Percentiles rank a stretch among this genome's conserved stretches.
Evolutionary conservation across 2,797 vertebrate genomes (phyloP).

Genomic region (Rhodeus uyekii): DNA sequence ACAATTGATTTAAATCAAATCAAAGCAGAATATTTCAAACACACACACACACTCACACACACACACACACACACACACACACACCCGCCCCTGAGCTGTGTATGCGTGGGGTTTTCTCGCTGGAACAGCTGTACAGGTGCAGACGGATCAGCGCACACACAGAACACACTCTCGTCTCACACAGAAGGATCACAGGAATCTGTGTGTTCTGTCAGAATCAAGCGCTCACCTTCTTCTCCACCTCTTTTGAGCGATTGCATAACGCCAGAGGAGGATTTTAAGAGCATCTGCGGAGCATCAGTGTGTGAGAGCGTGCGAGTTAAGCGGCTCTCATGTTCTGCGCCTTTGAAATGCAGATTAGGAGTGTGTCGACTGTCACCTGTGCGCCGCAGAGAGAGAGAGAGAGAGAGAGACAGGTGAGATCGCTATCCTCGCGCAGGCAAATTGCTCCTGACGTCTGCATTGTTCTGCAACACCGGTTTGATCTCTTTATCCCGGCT

Average conservation of each 20-base stretch:
- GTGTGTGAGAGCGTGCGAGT: constrained; percentile 56
- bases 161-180: neutral
- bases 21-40: too few relatives aligned
- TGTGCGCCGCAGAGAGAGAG: constrained; percentile 58
- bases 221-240: constrained; percentile 43
- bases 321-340: constrained; percentile 59
- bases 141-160: neutral
- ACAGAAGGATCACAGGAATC: neutral
- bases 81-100: too few relatives aligned
- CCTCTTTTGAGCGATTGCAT: constrained; percentile 52
- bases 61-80: too few relatives aligned
- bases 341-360: constrained; percentile 78
- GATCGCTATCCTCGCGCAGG: constrained; percentile 69
- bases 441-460: constrained; percentile 74
- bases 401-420: constrained; percentile 56
- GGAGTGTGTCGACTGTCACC: constrained; percentile 73
- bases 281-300: constrained; percentile 47
- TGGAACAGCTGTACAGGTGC: neutral
- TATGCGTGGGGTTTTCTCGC: too few relatives aligned
- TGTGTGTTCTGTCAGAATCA: constrained; percentile 39
- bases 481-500: constrained; percentile 73
- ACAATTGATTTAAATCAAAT: too few relatives aligned
- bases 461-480: constrained; percentile 69
- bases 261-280: constrained; percentile 43
- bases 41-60: too few relatives aligned